Evolutionary conservation across 2,113 vertebrate genomes (phyloP), one percentile per base, ranked within the genome.

Genomic region (Archocentrus centrarchus): DNA sequence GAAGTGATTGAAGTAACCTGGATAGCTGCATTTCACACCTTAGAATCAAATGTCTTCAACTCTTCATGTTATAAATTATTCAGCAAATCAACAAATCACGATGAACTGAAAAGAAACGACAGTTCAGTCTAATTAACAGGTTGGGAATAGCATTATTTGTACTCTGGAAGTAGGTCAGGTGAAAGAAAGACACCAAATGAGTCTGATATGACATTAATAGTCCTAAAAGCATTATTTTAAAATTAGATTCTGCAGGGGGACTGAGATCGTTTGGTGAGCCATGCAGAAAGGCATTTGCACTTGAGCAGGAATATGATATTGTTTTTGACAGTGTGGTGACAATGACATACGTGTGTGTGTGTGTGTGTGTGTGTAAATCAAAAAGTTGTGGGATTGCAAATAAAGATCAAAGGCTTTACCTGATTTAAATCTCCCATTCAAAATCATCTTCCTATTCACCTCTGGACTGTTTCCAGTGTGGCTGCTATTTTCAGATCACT

Each of bases 211-310:
- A 75, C 13, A 10, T 17, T 66, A 76, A 17, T 39, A 61, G 17
- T 62, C 22, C 59, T 66, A 73, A 84, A 84, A 66, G 83, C 53
- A 27, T 53, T 78, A 22, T 39, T 55, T 27, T 79, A 77, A 81
- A 73, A 75, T 77, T 57, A 70, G 55, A 62, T 35, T 76, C 75
- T n/a, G 57, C 58, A 30, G 50, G 68, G 50, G 55, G 57, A 35
- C 20, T 30, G n/a, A 24, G 27, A 35, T 9, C 7, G 32, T 64
- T 37, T 57, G 58, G 50, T 79, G 41, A 44, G 41, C 57, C 59
- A 13, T 10, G 39, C 60, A 55, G 57, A 64, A 37, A 59, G 0
- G 41, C 11, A 50, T 81, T 24, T 75, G 27, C 55, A 63, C 59
- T 76, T 22, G 7, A 85, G 68, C 53, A 60, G 60, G 60, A 77